Evolutionary conservation across 2,797 vertebrate species (phyloP).

Genomic region (Aselliscus stoliczkanus): DNA sequence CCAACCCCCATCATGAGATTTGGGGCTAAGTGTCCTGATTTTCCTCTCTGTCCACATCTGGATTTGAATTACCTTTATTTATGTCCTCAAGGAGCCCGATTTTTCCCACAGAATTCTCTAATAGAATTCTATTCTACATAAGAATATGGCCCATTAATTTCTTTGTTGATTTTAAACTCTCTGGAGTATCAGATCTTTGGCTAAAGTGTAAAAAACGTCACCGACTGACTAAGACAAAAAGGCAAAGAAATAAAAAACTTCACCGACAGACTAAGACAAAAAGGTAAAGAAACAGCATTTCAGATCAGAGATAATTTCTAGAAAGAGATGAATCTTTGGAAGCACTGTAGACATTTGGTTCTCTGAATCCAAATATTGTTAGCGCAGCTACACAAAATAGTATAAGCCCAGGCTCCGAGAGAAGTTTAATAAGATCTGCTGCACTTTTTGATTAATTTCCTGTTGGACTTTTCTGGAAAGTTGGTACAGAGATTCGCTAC

Average conservation of each 20-base stretch:
- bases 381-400: neutral
- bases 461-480: slow-evolving; percentile 22
- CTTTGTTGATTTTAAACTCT: slow-evolving; percentile 52
- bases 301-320: slow-evolving; percentile 31
- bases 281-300: neutral
- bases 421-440: neutral
- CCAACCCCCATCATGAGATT: neutral
- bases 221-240: too few relatives aligned
- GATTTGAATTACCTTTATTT: slow-evolving; percentile 52
- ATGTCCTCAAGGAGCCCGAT: slow-evolving; percentile 14
- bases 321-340: neutral
- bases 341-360: neutral
- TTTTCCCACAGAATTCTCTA: slow-evolving; percentile 33
- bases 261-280: too few relatives aligned
- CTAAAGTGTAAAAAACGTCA: slow-evolving; percentile 2
- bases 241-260: neutral
- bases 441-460: slow-evolving; percentile 7
- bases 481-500: neutral
- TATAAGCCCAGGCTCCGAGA: neutral
- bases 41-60: slow-evolving; percentile 28
- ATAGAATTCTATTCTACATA: slow-evolving; percentile 6
- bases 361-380: neutral
- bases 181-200: slow-evolving; percentile 4
- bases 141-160: slow-evolving; percentile 38
- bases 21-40: neutral